phyloP scores from a whole-genome alignment of 2,888 invertebrate species.

The Syrphus vitripennis region DNA sequence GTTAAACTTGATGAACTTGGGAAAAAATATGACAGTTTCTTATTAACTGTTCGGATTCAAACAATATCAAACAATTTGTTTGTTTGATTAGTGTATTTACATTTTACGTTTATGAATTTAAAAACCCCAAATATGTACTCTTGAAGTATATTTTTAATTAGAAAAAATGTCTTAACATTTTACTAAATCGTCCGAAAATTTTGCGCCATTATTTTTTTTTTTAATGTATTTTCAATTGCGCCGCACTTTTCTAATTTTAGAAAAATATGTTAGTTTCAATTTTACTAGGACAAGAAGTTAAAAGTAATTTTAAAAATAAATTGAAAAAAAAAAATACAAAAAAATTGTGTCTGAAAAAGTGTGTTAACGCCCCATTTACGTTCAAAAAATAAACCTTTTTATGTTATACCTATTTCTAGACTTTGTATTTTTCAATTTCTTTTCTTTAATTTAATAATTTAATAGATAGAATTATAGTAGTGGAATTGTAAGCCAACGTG shows the following conservation, averaged over 20 bases:
- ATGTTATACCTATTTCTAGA: neutral
- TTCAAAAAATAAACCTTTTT: neutral
- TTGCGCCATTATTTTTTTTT: too few species aligned
- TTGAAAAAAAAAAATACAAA: slow-evolving; percentile 20
- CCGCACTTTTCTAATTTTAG: neutral
- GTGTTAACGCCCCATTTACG: slow-evolving; percentile 60
- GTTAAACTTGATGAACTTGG: too few species aligned
- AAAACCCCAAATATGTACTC: too few species aligned
- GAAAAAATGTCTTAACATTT: too few species aligned
- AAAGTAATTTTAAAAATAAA: neutral
- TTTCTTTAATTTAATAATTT: neutral
- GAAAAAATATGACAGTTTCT: too few species aligned
- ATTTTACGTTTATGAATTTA: too few species aligned
- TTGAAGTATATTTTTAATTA: too few species aligned
- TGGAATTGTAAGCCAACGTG: neutral
- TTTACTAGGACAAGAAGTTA: neutral
- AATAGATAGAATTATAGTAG: too few species aligned
- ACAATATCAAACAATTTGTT: too few species aligned
- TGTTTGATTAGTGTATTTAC: too few species aligned
- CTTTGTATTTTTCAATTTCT: slow-evolving; percentile 37
- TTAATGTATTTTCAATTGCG: neutral
- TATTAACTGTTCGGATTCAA: too few species aligned
- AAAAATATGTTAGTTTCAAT: neutral
- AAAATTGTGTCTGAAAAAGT: slow-evolving; percentile 45
- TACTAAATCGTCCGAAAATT: too few species aligned